phyloP scores from a whole-genome alignment of 2,797 vertebrate species.

The Crax fasciolata region DNA sequence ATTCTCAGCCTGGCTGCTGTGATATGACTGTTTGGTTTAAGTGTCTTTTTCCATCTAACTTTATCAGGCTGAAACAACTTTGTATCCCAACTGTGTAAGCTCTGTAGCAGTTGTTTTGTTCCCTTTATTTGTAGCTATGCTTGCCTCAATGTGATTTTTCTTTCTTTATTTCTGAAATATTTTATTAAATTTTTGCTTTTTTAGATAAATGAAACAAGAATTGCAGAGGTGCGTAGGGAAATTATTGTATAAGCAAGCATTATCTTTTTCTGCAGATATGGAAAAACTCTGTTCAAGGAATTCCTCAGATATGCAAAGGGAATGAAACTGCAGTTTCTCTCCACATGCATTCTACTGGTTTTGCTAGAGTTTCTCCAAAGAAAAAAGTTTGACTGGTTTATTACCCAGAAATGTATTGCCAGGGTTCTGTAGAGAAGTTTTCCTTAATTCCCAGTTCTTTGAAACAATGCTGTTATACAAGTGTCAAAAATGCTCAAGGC shows the following conservation, averaged over 20 bases:
- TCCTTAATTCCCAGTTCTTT: background rate
- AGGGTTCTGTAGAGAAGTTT: background rate
- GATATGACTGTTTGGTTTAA: background rate
- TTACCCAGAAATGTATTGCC: background rate
- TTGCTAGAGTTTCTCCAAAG: background rate
- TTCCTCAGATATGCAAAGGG: background rate
- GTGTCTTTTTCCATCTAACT: constrained; percentile 4
- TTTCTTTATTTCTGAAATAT: constrained; percentile 35
- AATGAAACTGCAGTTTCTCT: constrained; percentile 7
- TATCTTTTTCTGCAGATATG: background rate
- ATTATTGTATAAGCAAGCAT: background rate
- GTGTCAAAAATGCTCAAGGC: background rate
- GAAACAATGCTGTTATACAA: background rate
- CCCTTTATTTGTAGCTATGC: background rate
- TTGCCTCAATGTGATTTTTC: constrained; percentile 12
- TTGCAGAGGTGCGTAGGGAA: background rate
- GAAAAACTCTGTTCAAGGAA: background rate
- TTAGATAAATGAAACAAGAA: constrained; percentile 12
- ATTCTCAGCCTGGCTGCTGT: background rate
- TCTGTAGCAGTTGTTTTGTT: background rate
- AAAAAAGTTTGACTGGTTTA: background rate
- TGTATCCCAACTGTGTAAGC: background rate
- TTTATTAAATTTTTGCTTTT: constrained; percentile 21
- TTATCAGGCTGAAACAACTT: background rate
- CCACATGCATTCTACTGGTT: background rate